Evolutionary conservation across 2,797 vertebrate genomes (phyloP).

Genomic region (Sciaenops ocellatus): DNA sequence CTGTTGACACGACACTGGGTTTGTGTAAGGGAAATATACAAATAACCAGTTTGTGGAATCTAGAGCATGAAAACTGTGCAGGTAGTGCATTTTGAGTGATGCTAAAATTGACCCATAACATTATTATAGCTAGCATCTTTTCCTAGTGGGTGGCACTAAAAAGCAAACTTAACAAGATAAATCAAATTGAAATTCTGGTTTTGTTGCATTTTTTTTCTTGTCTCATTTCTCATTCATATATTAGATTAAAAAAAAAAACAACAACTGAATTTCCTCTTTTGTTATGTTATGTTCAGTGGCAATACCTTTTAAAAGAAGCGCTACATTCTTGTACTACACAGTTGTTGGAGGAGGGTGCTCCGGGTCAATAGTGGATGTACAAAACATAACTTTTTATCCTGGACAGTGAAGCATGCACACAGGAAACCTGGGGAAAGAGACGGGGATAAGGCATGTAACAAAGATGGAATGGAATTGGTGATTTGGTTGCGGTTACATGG

Average conservation of each 20-base stretch:
- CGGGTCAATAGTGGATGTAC: not conserved
- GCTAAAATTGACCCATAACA: not conserved
- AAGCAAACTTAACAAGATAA: not conserved
- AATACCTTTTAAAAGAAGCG: not conserved
- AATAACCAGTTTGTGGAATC: conserved; percentile 37
- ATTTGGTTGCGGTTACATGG: no score
- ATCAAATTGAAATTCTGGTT: not conserved
- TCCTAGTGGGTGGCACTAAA: not conserved
- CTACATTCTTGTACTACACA: not conserved
- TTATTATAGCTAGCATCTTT: not conserved
- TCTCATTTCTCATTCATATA: no score
- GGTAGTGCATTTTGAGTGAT: not conserved
- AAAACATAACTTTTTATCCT: no score
- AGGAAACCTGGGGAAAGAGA: no score
- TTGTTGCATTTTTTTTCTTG: not conserved
- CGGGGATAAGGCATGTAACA: no score
- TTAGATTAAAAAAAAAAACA: not conserved
- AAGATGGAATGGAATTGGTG: no score
- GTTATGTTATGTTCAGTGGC: not conserved
- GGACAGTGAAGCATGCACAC: no score
- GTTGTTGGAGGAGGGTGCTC: not conserved
- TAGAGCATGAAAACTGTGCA: not conserved
- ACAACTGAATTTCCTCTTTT: not conserved
- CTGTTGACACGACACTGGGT: conserved; percentile 51
- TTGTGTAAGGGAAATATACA: conserved; percentile 24